phyloP scores from a whole-genome alignment of 92 coral and sea anemone genomes.

The Parazoanthus swiftii region DNA sequence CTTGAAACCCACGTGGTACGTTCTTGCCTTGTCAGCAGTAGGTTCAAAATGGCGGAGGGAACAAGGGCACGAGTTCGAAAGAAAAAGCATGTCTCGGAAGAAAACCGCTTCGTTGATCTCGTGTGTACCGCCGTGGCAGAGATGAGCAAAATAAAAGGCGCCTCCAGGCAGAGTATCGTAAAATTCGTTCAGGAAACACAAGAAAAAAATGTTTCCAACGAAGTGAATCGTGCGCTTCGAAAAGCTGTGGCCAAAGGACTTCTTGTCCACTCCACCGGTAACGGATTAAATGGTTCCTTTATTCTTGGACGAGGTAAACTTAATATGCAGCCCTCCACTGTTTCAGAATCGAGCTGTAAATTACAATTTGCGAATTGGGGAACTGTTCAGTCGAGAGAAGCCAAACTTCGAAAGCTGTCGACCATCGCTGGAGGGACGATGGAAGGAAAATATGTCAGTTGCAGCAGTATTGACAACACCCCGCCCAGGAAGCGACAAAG shows the following conservation, averaged over 20 bases:
- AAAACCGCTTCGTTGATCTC: conserved; percentile 29
- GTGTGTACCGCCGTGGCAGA: conserved; percentile 66
- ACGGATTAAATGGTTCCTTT: conserved; percentile 83
- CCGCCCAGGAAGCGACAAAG: conserved; percentile 41
- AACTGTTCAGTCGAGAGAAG: conserved; percentile 49
- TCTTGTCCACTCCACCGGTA: conserved; percentile 61
- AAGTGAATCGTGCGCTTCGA: conserved; percentile 64
- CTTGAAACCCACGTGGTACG: conserved; percentile 19
- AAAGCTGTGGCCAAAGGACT: conserved; percentile 63
- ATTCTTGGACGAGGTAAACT: conserved; percentile 30
- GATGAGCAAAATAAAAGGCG: conserved; percentile 53
- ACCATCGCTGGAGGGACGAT: conserved; percentile 28
- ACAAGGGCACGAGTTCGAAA: background rate
- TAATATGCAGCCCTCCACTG: background rate
- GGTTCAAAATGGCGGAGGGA: conserved; percentile 23
- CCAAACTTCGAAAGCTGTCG: conserved; percentile 40
- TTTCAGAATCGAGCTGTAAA: background rate
- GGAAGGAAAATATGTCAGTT: background rate
- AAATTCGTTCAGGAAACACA: conserved; percentile 46
- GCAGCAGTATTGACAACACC: background rate
- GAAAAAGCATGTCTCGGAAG: background rate
- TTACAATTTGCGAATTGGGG: conserved; percentile 4
- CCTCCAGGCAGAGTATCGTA: conserved; percentile 74
- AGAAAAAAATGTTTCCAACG: conserved; percentile 19
- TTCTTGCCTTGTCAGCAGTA: background rate